Percentiles rank a stretch among this genome's conserved stretches.
Conservation (phyloP, 2,888 invertebrate genomes). For the Suillia variegata region DNA sequence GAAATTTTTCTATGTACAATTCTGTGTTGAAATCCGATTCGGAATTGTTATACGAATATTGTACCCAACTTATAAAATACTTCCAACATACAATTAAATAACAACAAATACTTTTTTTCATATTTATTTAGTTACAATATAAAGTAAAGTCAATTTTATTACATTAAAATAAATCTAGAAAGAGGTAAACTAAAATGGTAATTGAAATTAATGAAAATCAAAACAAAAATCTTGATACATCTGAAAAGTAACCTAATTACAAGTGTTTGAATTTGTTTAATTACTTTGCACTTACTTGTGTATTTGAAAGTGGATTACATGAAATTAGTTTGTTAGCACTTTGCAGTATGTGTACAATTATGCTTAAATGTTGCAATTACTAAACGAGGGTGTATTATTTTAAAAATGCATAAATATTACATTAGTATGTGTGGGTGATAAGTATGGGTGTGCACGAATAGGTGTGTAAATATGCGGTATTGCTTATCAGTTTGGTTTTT, state of each 20-base stretch:
- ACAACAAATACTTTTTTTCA: too few species aligned
- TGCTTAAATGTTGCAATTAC: not conserved
- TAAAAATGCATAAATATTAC: constrained; percentile 3
- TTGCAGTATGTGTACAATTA: not conserved
- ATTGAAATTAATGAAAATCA: not conserved
- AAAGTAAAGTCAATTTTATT: not conserved
- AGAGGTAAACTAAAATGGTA: not conserved
- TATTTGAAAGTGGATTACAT: not conserved
- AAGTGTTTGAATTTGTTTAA: not conserved
- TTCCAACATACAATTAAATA: too few species aligned
- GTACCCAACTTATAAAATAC: too few species aligned
- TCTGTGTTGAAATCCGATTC: too few species aligned
- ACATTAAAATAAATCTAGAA: not conserved
- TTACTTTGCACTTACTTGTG: too few species aligned
- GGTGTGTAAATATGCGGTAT: not conserved
- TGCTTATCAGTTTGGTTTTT: not conserved
- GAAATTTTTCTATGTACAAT: too few species aligned
- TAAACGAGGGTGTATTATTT: not conserved
- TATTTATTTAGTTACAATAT: not conserved
- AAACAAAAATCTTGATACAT: not conserved
- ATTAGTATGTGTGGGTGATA: not conserved
- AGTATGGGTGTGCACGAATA: not conserved
- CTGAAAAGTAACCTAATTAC: not conserved
- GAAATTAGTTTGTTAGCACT: not conserved
- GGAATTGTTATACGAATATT: too few species aligned